Evolutionary conservation across 2,797 vertebrate genomes (phyloP).

Genomic region (Botia almorhae): DNA sequence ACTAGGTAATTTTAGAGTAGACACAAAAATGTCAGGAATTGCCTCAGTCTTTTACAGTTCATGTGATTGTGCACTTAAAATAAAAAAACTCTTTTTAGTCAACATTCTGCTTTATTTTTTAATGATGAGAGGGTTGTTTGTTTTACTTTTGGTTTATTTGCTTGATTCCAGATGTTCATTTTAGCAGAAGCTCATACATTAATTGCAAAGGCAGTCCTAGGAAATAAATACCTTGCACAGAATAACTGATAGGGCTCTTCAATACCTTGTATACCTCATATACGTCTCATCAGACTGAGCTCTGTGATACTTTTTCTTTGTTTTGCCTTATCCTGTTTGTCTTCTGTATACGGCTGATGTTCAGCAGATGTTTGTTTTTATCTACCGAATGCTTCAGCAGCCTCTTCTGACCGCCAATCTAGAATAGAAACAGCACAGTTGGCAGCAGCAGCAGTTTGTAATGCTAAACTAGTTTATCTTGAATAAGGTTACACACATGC

Average conservation of each 20-base stretch:
- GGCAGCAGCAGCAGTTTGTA: neutral
- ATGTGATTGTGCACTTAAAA: constrained; percentile 27
- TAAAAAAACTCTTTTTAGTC: neutral
- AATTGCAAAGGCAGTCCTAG: neutral
- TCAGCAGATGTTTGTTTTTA: constrained; percentile 24
- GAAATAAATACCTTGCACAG: neutral
- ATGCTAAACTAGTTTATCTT: constrained; percentile 7
- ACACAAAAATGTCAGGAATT: constrained; percentile 15
- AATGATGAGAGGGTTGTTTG: neutral
- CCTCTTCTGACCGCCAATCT: constrained; percentile 3
- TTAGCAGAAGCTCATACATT: neutral
- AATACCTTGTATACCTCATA: no score
- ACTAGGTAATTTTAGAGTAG: neutral
- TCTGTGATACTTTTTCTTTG: neutral
- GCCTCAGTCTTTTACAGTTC: constrained; percentile 24
- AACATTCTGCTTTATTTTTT: neutral
- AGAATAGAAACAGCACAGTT: constrained; percentile 19
- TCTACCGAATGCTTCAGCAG: constrained; percentile 18
- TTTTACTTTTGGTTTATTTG: neutral
- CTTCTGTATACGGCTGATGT: constrained; percentile 25
- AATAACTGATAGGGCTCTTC: neutral
- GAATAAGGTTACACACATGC: constrained; percentile 1
- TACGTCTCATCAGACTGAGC: no score
- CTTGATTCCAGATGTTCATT: neutral
- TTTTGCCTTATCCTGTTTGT: constrained; percentile 6